These are phyloP conservation scores for Gasterosteus aculeatus DNA, from an alignment of 2,113 vertebrate genomes.

Conservation along the genomic window DNA sequence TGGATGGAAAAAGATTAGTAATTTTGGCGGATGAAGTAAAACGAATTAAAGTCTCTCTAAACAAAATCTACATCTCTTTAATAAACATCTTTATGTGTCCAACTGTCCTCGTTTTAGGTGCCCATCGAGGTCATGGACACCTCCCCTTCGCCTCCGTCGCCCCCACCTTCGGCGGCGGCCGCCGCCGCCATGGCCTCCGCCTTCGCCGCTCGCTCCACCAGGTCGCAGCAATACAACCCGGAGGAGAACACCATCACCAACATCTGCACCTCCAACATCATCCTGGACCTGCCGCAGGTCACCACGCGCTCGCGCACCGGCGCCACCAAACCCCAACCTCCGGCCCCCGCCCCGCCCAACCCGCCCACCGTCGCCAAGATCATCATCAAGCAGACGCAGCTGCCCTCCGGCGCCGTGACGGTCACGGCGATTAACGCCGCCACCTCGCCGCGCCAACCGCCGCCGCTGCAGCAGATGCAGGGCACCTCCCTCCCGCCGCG, in stretches of 20 bases:
- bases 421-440: slow-evolving; percentile 79
- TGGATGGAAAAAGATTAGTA: not conserved
- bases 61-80: not conserved
- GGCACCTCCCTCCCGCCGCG: slow-evolving; percentile 81
- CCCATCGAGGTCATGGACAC: slow-evolving; percentile 79
- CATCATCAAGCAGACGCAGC: slow-evolving; percentile 86
- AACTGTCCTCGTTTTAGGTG: not conserved
- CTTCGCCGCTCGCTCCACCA: slow-evolving; percentile 34
- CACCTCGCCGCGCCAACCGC: slow-evolving; percentile 85
- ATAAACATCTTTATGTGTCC: not conserved
- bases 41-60: not conserved
- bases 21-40: not conserved
- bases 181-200: not conserved
- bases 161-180: slow-evolving; percentile 45
- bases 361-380: slow-evolving; percentile 85
- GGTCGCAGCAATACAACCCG: slow-evolving; percentile 75
- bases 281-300: slow-evolving; percentile 81
- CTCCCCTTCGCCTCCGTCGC: slow-evolving; percentile 66
- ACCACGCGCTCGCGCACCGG: slow-evolving; percentile 80
- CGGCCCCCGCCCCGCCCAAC: slow-evolving; percentile 55
- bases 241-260: slow-evolving; percentile 86
- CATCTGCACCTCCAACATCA: slow-evolving; percentile 86
- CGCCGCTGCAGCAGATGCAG: slow-evolving; percentile 88
- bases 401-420: slow-evolving; percentile 82
- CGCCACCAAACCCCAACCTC: slow-evolving; percentile 74